Percentiles rank a stretch among this genome's conserved stretches.
These are phyloP conservation scores for Onychostoma macrolepis DNA, from an alignment of 2,113 vertebrate genomes.

Conservation along the genomic window DNA sequence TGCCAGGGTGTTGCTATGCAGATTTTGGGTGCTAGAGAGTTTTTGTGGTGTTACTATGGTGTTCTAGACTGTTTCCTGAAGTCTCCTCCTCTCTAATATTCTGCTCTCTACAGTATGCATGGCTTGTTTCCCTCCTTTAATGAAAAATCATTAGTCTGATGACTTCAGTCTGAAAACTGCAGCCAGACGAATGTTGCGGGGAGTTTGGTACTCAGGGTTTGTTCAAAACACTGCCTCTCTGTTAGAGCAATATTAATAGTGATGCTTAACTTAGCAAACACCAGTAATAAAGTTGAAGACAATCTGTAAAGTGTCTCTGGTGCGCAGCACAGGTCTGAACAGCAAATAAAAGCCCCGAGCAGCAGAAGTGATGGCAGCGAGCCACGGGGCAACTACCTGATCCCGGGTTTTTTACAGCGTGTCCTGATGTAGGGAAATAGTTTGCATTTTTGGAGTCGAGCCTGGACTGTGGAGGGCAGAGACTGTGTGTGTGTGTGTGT, in stretches of 20 bases:
- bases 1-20: not conserved
- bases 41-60: not conserved
- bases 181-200: not conserved
- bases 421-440: slow-evolving; percentile 13
- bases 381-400: not conserved
- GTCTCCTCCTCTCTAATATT: not conserved
- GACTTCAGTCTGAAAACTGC: not conserved
- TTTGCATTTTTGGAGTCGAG: slow-evolving; percentile 6
- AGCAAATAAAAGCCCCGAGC: not conserved
- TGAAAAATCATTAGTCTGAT: not conserved
- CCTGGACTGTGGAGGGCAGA: too few species aligned
- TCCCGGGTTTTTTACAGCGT: not conserved
- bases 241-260: not conserved
- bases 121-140: not conserved
- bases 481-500: not conserved
- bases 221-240: not conserved
- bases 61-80: not conserved
- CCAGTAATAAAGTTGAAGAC: not conserved
- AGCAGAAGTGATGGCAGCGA: not conserved
- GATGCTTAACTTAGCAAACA: not conserved
- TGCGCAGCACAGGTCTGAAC: not conserved
- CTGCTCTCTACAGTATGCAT: not conserved
- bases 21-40: not conserved
- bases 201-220: not conserved
- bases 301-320: not conserved